Evolutionary conservation across 2,888 invertebrate genomes (phyloP).

Genomic region (Ichneumoninae sp.): DNA sequence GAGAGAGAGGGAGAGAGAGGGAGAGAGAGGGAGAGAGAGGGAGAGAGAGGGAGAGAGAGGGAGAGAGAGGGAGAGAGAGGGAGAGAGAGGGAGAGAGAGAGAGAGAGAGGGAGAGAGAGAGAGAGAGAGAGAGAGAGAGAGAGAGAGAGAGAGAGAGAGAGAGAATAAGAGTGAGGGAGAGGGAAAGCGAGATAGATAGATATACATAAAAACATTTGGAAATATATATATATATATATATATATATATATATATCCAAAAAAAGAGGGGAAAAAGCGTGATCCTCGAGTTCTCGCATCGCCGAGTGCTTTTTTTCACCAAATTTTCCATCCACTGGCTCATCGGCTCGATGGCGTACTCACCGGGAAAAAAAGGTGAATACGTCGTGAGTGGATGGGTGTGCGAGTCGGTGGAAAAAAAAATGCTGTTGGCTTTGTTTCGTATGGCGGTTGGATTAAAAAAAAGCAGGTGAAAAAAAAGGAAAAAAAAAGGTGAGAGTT

Average conservation of each 20-base stretch:
- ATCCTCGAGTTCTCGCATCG: slow-evolving; percentile 33
- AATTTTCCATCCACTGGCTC: slow-evolving; percentile 33
- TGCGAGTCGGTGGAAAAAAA: slow-evolving; percentile 33
- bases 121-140: slow-evolving; percentile 37
- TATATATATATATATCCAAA: slow-evolving; percentile 21
- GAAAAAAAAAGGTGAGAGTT: slow-evolving; percentile 51
- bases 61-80: too few relatives aligned
- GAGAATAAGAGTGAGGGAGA: neutral
- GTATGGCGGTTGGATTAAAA: slow-evolving; percentile 57
- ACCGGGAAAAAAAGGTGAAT: slow-evolving; percentile 39
- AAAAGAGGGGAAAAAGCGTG: neutral
- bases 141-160: too few relatives aligned
- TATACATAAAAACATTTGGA: too few relatives aligned
- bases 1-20: too few relatives aligned
- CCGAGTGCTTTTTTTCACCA: slow-evolving; percentile 43
- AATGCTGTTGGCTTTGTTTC: slow-evolving; percentile 56
- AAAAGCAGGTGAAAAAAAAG: slow-evolving; percentile 11
- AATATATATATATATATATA: too few relatives aligned
- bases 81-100: too few relatives aligned
- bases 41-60: too few relatives aligned
- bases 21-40: too few relatives aligned
- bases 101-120: too few relatives aligned
- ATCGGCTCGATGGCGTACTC: slow-evolving; percentile 44
- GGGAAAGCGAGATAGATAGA: slow-evolving; percentile 17
- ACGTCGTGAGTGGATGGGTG: slow-evolving; percentile 40